Conservation (phyloP, 2,113 vertebrate genomes). For the Bubo scandiacus region DNA sequence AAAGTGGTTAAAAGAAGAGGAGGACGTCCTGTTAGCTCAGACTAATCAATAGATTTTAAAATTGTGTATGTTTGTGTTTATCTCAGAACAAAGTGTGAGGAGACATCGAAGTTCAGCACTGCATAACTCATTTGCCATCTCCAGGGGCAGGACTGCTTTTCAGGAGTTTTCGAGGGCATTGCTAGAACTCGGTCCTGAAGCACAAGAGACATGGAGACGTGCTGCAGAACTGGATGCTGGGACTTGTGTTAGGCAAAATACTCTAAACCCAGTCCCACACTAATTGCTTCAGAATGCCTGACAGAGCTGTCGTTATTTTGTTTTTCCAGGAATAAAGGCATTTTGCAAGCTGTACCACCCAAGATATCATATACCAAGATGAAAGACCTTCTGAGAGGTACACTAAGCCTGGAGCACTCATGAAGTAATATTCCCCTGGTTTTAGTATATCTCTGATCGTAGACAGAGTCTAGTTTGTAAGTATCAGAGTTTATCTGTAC, state of each 20-base stretch:
- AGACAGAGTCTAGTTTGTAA: neutral
- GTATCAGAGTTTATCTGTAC: neutral
- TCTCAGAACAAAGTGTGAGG: neutral
- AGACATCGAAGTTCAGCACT: neutral
- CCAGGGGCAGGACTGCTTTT: neutral
- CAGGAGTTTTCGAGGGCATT: neutral
- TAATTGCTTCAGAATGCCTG: neutral
- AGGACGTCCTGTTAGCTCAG: neutral
- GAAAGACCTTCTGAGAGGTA: neutral
- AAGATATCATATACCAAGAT: neutral
- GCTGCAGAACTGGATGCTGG: neutral
- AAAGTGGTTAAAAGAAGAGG: neutral
- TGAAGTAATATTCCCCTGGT: neutral
- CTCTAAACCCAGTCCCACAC: neutral
- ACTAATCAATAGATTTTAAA: neutral
- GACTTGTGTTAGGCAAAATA: neutral
- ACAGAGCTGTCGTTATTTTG: neutral
- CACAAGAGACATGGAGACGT: fast-evolving
- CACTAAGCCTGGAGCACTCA: neutral
- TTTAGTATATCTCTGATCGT: neutral
- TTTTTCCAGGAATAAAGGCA: neutral
- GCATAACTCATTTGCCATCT: neutral
- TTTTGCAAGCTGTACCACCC: neutral
- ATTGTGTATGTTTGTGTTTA: fast-evolving
- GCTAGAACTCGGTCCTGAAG: neutral